A percentile compares a stretch with the other conserved stretches of the same genome.
Conservation (phyloP, 2,113 vertebrate species). For the Percina caprodes region DNA sequence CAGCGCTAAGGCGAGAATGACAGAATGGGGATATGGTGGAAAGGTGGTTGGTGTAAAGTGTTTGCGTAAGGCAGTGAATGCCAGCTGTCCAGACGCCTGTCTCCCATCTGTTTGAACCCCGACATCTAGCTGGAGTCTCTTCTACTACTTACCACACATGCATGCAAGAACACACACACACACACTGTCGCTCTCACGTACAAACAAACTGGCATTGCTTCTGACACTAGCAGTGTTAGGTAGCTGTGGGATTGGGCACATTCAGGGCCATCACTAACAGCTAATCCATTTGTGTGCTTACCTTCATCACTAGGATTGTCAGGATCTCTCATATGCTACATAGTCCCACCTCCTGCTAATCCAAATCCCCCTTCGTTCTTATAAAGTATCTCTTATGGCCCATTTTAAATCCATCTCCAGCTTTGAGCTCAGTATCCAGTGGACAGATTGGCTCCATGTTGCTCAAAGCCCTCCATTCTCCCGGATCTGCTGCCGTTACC, state of each 20-base stretch:
- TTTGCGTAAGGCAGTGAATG: constrained; percentile 70
- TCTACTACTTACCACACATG: constrained; percentile 49
- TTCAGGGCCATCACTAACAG: constrained; percentile 62
- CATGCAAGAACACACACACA: constrained; percentile 2
- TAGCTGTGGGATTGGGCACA: constrained; percentile 71
- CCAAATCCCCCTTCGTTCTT: constrained; percentile 55
- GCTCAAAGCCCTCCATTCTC: constrained; percentile 40
- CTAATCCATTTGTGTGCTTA: constrained; percentile 73
- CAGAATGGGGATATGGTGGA: constrained; percentile 73
- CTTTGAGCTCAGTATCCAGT: constrained; percentile 47
- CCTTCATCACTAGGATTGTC: constrained; percentile 64
- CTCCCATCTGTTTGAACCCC: constrained; percentile 77
- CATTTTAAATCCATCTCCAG: constrained; percentile 54
- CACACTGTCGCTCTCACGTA: constrained; percentile 13
- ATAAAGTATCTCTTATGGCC: constrained; percentile 40
- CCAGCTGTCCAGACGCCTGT: constrained; percentile 79
- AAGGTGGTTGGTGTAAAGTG: constrained; percentile 65
- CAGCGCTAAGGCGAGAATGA: constrained; percentile 52
- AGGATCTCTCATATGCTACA: constrained; percentile 40
- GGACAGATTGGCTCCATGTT: constrained; percentile 56
- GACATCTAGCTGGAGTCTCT: constrained; percentile 70
- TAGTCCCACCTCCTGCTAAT: constrained; percentile 51
- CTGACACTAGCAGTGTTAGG: constrained; percentile 62
- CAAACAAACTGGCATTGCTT: constrained; percentile 67
- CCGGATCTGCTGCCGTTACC: constrained; percentile 31